Conservation (phyloP, 2,113 vertebrate genomes). For the Budorcas taxicolor region DNA sequence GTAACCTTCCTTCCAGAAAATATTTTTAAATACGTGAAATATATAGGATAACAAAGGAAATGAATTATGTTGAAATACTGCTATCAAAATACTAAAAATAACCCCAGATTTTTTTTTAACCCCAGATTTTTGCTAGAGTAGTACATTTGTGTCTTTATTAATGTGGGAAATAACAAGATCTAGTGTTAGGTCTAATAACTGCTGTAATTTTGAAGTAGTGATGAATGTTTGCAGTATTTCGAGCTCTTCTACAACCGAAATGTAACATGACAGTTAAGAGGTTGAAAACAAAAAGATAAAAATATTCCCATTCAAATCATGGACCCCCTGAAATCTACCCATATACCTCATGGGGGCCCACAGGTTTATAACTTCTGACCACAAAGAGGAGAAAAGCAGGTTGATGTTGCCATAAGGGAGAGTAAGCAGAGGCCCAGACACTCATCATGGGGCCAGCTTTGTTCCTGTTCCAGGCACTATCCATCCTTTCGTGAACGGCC, state of each 20-base stretch:
- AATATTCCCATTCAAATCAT: neutral
- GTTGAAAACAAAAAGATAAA: neutral
- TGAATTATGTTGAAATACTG: neutral
- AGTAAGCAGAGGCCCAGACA: neutral
- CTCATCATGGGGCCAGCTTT: neutral
- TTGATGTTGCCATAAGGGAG: neutral
- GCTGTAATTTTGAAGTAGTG: neutral
- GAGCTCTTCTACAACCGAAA: neutral
- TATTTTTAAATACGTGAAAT: neutral
- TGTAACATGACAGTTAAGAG: neutral
- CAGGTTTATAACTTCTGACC: neutral
- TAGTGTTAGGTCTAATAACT: neutral
- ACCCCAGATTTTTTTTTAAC: neutral
- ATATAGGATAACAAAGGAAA: neutral
- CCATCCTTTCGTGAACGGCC: neutral
- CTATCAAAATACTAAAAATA: slow-evolving; percentile 23
- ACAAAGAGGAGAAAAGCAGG: neutral
- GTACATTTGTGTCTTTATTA: slow-evolving; percentile 9
- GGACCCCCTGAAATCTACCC: neutral
- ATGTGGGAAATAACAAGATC: neutral
- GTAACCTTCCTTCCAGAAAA: neutral
- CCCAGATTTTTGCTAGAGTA: neutral
- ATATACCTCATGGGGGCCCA: neutral
- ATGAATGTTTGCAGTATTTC: slow-evolving; percentile 17
- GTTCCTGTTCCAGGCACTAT: neutral